A percentile compares a stretch with the other conserved stretches of the same genome.
These are phyloP conservation scores for Octodon degus DNA, from an alignment of 2,113 vertebrate genomes.

Conservation along the genomic window DNA sequence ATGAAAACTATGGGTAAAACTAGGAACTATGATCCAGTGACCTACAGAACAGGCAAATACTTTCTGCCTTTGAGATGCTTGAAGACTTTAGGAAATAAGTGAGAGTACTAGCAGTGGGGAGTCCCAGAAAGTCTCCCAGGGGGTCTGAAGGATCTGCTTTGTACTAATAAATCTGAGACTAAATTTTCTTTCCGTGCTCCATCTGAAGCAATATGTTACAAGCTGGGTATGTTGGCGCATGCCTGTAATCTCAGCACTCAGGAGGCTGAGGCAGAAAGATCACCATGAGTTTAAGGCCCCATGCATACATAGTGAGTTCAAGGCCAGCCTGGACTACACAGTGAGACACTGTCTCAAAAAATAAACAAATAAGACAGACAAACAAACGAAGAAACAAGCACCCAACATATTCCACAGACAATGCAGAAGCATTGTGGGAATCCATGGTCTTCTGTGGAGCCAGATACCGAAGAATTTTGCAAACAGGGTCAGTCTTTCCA, in stretches of 20 bases:
- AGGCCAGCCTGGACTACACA: neutral
- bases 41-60: neutral
- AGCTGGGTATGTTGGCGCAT: neutral
- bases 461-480: neutral
- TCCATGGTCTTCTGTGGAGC: neutral
- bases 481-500: neutral
- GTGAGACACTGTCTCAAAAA: neutral
- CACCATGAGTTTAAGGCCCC: neutral
- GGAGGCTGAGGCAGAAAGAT: neutral
- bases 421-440: neutral
- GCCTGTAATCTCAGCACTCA: neutral
- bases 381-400: neutral
- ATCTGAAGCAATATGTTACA: neutral
- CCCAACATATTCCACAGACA: neutral
- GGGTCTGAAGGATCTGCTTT: neutral
- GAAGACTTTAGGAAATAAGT: neutral
- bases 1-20: neutral
- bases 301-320: neutral
- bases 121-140: neutral
- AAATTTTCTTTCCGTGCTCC: constrained; percentile 29
- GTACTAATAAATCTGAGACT: neutral
- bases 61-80: neutral
- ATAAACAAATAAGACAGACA: too few relatives aligned
- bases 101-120: neutral
- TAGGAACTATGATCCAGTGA: neutral